These are phyloP conservation scores for Leptatherina wallacei DNA, from an alignment of 2,797 vertebrate genomes.

Conservation along the genomic window DNA sequence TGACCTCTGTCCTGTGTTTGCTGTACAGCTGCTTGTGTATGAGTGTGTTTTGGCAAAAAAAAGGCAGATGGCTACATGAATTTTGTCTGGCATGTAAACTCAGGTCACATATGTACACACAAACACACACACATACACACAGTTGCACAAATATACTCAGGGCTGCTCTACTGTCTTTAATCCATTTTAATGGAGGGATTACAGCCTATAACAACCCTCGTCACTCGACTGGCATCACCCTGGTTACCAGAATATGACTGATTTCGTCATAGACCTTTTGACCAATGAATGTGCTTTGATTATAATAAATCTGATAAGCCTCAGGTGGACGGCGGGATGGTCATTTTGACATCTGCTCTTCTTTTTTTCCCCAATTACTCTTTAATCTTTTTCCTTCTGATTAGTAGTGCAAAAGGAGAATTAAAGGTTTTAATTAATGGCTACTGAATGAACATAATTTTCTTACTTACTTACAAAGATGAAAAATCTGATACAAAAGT, in stretches of 20 bases:
- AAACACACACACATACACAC: slow-evolving; percentile 22
- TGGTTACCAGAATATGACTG: slow-evolving; percentile 72
- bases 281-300: slow-evolving; percentile 63
- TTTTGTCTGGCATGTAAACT: slow-evolving; percentile 55
- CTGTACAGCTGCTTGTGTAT: slow-evolving; percentile 17
- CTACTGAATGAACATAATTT: neutral
- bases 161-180: slow-evolving; percentile 77
- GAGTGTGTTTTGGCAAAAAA: slow-evolving; percentile 28
- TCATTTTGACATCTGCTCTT: slow-evolving; percentile 56
- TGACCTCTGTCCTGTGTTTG: slow-evolving; percentile 39
- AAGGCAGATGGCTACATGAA: slow-evolving; percentile 62
- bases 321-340: slow-evolving; percentile 51
- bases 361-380: slow-evolving; percentile 1
- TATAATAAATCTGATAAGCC: slow-evolving; percentile 79
- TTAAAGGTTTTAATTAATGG: slow-evolving; percentile 9
- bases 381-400: slow-evolving; percentile 27
- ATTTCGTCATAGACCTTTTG: slow-evolving; percentile 63
- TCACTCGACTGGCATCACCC: slow-evolving; percentile 68
- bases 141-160: slow-evolving; percentile 41
- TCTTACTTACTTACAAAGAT: neutral
- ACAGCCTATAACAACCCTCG: slow-evolving; percentile 67
- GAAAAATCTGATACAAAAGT: neutral
- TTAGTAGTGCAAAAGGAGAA: slow-evolving; percentile 30
- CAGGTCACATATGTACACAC: slow-evolving; percentile 51
- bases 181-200: slow-evolving; percentile 84